These are phyloP conservation scores for Pollachius pollachius DNA, from an alignment of 2,113 vertebrate species.

Conservation along the genomic window DNA sequence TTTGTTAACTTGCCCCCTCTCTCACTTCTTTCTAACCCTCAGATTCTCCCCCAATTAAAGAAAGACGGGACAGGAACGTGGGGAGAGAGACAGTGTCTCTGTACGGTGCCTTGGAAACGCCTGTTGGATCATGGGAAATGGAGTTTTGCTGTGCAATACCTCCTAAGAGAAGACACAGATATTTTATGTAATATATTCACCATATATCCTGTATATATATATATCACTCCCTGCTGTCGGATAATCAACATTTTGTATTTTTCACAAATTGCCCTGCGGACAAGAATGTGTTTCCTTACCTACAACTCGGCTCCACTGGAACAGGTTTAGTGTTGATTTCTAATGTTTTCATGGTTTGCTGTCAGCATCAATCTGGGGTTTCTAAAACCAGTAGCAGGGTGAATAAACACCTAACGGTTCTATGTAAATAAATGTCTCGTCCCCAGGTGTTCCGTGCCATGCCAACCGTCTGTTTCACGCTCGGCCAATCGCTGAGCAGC, in stretches of 20 bases:
- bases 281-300: too few relatives aligned
- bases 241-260: slow-evolving; percentile 13
- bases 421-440: too few relatives aligned
- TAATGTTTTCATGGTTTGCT: too few relatives aligned
- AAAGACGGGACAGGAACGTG: not conserved
- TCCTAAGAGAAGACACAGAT: slow-evolving; percentile 33
- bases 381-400: too few relatives aligned
- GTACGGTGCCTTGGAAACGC: not conserved
- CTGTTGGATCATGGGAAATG: slow-evolving; percentile 43
- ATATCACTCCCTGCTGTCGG: slow-evolving; percentile 49
- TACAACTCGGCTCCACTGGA: too few relatives aligned
- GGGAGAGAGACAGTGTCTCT: slow-evolving; percentile 49
- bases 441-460: too few relatives aligned
- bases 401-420: too few relatives aligned
- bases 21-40: not conserved
- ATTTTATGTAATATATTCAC: slow-evolving; percentile 17
- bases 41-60: slow-evolving; percentile 60
- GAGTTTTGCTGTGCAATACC: slow-evolving; percentile 68
- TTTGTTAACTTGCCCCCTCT: not conserved
- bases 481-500: too few relatives aligned
- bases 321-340: too few relatives aligned
- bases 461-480: too few relatives aligned
- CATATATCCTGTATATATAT: slow-evolving; percentile 47
- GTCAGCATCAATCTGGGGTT: too few relatives aligned
- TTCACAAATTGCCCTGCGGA: too few relatives aligned